Conservation (phyloP, 1,140 invertebrate genomes). For the Temnothorax curvispinosus region DNA sequence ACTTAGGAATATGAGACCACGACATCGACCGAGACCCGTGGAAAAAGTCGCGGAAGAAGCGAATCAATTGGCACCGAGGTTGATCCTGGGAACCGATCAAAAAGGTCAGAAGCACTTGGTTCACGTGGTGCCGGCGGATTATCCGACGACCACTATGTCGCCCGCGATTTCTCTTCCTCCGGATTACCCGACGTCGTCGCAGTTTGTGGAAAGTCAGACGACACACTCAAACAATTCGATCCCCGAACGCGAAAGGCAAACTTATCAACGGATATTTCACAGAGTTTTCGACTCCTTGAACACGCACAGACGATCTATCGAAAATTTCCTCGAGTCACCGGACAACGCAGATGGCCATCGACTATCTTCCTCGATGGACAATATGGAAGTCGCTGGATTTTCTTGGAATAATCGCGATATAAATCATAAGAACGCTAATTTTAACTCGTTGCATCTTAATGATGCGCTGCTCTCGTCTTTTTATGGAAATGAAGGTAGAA, state of each 20-base stretch:
- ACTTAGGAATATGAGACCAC: background rate
- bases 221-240: slow-evolving; percentile 23
- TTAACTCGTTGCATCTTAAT: background rate
- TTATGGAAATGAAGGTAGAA: background rate
- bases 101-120: slow-evolving; percentile 73
- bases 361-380: background rate
- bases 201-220: background rate
- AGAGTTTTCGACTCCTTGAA: slow-evolving; percentile 70
- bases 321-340: slow-evolving; percentile 66
- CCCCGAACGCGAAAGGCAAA: slow-evolving; percentile 13
- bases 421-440: background rate
- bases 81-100: slow-evolving; percentile 75
- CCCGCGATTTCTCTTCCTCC: background rate
- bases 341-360: background rate
- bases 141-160: background rate
- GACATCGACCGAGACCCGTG: background rate
- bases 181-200: background rate
- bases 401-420: slow-evolving; percentile 18
- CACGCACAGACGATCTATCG: slow-evolving; percentile 67
- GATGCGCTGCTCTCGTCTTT: background rate
- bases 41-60: background rate
- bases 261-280: slow-evolving; percentile 66
- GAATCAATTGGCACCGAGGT: slow-evolving; percentile 49
- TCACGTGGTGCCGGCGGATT: slow-evolving; percentile 70
- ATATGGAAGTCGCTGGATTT: slow-evolving; percentile 26